Evolutionary conservation across 2,797 vertebrate species (phyloP).

Genomic region (Menidia menidia): DNA sequence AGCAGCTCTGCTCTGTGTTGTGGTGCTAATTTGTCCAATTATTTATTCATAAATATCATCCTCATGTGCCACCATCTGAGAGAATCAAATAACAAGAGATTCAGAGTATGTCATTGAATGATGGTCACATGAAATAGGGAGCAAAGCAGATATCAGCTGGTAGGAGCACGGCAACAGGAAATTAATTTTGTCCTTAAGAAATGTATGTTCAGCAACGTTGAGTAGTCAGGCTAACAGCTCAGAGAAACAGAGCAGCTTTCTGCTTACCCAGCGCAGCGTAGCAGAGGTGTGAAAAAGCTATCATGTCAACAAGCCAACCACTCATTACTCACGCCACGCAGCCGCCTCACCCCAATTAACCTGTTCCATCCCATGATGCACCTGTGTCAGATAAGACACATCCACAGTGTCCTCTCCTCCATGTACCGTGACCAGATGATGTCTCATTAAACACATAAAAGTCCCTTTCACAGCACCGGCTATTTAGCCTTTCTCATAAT

Average conservation of each 20-base stretch:
- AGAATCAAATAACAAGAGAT: conserved; percentile 50
- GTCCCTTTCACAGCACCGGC: conserved; percentile 43
- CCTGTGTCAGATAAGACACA: conserved; percentile 68
- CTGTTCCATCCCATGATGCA: conserved; percentile 69
- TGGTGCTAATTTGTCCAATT: conserved; percentile 54
- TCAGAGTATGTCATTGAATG: conserved; percentile 57
- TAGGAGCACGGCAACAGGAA: conserved; percentile 21
- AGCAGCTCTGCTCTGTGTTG: conserved; percentile 41
- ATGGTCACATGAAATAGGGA: conserved; percentile 52
- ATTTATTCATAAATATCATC: conserved; percentile 74
- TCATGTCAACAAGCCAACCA: conserved; percentile 77
- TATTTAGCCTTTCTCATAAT: conserved; percentile 53
- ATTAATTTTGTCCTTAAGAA: conserved; percentile 18
- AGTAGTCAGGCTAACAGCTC: conserved; percentile 25
- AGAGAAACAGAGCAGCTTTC: conserved; percentile 38
- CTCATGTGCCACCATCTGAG: conserved; percentile 61
- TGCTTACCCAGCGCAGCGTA: conserved; percentile 60
- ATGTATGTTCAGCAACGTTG: conserved; percentile 34
- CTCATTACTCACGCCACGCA: conserved; percentile 76
- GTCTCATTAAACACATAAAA: conserved; percentile 59
- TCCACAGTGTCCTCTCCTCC: conserved; percentile 43
- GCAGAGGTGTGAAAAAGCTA: conserved; percentile 66
- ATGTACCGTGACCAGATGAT: conserved; percentile 19
- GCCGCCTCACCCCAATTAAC: conserved; percentile 78
- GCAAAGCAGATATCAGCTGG: conserved; percentile 41